Evolutionary conservation across 2,113 vertebrate genomes (phyloP).

Genomic region (Limanda limanda): DNA sequence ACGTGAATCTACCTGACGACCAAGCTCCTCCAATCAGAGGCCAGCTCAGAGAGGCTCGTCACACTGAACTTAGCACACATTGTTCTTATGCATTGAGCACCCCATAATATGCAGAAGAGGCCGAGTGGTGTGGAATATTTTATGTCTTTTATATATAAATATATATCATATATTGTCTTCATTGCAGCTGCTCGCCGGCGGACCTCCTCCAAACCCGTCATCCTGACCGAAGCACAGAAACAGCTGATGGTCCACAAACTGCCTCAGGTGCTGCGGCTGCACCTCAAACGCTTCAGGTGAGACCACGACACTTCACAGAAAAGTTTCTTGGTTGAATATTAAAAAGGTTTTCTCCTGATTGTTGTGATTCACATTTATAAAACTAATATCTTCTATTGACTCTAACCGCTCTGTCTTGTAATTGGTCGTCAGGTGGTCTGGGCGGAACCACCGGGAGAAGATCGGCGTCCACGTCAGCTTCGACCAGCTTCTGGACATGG

Average conservation of each 20-base stretch:
- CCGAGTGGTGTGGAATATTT: too few species aligned
- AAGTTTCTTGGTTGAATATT: too few species aligned
- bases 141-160: too few species aligned
- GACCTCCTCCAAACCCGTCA: constrained; percentile 90
- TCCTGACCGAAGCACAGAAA: constrained; percentile 95
- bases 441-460: constrained; percentile 98
- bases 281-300: constrained; percentile 98
- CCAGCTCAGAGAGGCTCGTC: too few species aligned
- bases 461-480: constrained; percentile 98
- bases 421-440: constrained; percentile 90
- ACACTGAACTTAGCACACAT: too few species aligned
- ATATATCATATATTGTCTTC: neutral
- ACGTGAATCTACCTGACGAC: too few species aligned
- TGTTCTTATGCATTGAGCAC: too few species aligned
- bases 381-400: too few species aligned
- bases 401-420: neutral
- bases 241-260: constrained; percentile 98
- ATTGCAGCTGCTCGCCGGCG: constrained; percentile 91
- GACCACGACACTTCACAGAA: neutral
- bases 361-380: too few species aligned
- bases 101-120: too few species aligned
- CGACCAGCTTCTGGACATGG: constrained; percentile 97
- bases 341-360: too few species aligned
- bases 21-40: neutral
- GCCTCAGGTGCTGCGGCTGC: constrained; percentile 98